Evolutionary conservation across 2,888 invertebrate species (phyloP), one percentile per base, ranked within the genome.

Genomic region (Kryphioiulus occultus): DNA sequence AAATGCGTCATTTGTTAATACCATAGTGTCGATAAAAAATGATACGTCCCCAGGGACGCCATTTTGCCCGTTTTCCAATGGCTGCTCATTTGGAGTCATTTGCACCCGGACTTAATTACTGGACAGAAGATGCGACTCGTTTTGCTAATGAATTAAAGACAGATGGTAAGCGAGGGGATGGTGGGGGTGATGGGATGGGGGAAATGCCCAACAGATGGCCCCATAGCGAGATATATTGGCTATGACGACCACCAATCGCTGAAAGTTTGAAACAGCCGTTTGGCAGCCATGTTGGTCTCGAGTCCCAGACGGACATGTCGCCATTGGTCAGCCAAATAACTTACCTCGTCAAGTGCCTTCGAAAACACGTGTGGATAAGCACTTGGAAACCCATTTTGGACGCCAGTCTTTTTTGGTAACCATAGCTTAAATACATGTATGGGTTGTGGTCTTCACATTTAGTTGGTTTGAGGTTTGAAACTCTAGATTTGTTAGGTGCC

Each of bases 91-190:
- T 26, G 30, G 26, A 78, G 30, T 15, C 30, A 78, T 78, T 78
- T 78, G 26, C 78, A 78, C 78, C 78, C 78, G 78, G 78, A 15
- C 26, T 78, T 78, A 78, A 78, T 78, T 78, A 78, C 78, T 78
- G 78, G 78, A 30, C 78, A 30, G 78, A 30, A 30, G 78, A 78
- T 68, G 68, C 68, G 78, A 19, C n/a, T 78, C 15, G 78, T 30
- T 30, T 78, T 78, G 30, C 26, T 78, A 78, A 78, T 78, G 78
- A 78, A 78, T 78, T 78, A 78, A 78, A 78, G 78, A 78, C 78
- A 78, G 78, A 78, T 78, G 78, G 30, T 10, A 7, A 78, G 15
- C 26, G 30, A 15, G 26, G 30, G 78, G 17, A 17, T 26, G n/a
- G 15, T 22, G 68, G 68, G 68, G 17, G 15, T 22, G 68, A 26